Evolutionary conservation across 2,797 vertebrate species (phyloP), one percentile per base, ranked within the genome.

Genomic region (Enteromius afrohamiltoni): DNA sequence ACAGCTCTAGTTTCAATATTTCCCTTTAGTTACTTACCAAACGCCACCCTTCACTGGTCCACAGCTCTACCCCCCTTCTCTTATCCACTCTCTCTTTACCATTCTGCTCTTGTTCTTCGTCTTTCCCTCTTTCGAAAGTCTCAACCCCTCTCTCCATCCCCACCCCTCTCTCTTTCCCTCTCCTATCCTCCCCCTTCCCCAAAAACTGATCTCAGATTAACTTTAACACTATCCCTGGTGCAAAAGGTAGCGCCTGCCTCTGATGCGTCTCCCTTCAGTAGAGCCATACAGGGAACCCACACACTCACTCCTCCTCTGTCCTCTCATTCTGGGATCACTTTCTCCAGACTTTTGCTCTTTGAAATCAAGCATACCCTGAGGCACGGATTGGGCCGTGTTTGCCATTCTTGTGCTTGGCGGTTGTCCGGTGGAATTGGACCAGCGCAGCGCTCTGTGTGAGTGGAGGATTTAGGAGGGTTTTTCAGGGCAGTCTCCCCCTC

Each of bases 161-260:
- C 92, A 90, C 91, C 89, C 92, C 90, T 87, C 86, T 88, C 90
- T 89, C 87, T 91, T 92, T 90, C 87, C 91, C 91, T 83, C 82
- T 84, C 69, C 42, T 58, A 85, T 60, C 80, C 85, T 45, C 47
- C 86, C 83, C 82, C 47, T 64, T 64, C 78, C 86, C 83, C 85
- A 86, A 91, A 92, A 90, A 86, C 91, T 87, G 90, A 93, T 93
- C 94, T 92, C 94, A 93, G 93, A 93, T 94, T 93, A 94, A 94
- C 91, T 92, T 93, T 91, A 94, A 93, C 91, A 92, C 90, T 93
- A 93, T 92, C 91, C 92, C 89, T 87, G 88, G 89, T 92, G 85
- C 86, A 89, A 89, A 94, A 91, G 89, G 91, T 91, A 93, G 90
- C 90, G 90, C 89, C 78, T 85, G 88, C 86, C 81, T 85, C 87